These are phyloP conservation scores for Gastrophryne carolinensis DNA, from an alignment of 2,797 vertebrate species.

Conservation along the genomic window DNA sequence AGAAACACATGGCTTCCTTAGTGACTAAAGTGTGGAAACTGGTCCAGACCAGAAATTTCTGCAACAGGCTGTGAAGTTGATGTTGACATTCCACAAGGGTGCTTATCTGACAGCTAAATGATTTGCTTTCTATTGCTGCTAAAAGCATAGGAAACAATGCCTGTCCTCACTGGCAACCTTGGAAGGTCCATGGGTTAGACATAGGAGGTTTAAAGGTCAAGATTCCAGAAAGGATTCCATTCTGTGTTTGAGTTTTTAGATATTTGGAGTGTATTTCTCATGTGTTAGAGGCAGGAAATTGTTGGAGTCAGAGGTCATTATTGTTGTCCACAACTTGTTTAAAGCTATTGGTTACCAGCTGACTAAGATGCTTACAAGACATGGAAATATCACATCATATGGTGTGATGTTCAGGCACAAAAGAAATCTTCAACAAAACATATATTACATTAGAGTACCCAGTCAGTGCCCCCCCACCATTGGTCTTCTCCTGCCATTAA, in stretches of 20 bases:
- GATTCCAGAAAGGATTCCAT: neutral
- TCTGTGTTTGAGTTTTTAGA: neutral
- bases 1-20: neutral
- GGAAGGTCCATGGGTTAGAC: conserved; percentile 3
- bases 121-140: neutral
- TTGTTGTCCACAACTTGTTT: neutral
- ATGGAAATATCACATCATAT: no score
- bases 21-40: conserved; percentile 8
- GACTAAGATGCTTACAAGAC: neutral
- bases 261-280: neutral
- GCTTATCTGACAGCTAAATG: conserved; percentile 15
- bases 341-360: neutral
- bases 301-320: neutral
- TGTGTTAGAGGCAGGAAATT: neutral
- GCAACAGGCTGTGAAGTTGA: neutral
- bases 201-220: conserved; percentile 18
- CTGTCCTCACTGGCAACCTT: neutral
- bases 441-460: no score
- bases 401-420: no score
- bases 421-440: no score
- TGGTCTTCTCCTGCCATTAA: no score
- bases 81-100: conserved; percentile 26
- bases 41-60: conserved; percentile 33
- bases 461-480: no score
- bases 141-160: conserved; percentile 1